These are phyloP conservation scores for Zaprionus lachaisei DNA, from an alignment of 1,140 invertebrate species.

Conservation along the genomic window DNA sequence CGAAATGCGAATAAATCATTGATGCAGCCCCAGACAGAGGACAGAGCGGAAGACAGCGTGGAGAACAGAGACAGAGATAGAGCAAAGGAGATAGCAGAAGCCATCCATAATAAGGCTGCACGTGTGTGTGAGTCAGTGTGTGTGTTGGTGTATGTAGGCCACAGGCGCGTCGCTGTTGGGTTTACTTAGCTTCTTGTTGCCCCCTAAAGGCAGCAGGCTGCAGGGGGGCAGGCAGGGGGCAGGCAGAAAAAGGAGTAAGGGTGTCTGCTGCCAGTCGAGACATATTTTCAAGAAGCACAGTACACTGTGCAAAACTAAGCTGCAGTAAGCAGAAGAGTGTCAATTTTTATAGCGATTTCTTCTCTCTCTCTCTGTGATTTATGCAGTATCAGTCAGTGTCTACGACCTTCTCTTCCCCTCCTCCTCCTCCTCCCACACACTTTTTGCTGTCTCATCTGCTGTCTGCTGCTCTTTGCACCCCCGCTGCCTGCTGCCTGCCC, in stretches of 20 bases:
- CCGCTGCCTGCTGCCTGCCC: not conserved
- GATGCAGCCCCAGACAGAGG: slow-evolving; percentile 51
- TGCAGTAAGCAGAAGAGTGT: not conserved
- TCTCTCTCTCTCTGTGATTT: not conserved
- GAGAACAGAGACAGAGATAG: not conserved
- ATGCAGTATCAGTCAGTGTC: slow-evolving; percentile 1
- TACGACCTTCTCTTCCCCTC: not conserved
- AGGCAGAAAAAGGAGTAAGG: not conserved
- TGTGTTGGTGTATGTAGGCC: slow-evolving; percentile 47
- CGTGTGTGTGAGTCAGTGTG: slow-evolving; percentile 18
- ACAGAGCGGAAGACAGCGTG: slow-evolving; percentile 9
- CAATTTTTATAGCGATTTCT: not conserved
- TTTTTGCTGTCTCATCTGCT: slow-evolving; percentile 8
- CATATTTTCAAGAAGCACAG: slow-evolving; percentile 69
- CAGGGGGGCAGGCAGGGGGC: not conserved
- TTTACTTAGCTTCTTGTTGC: slow-evolving; percentile 32
- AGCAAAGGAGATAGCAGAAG: slow-evolving; percentile 1
- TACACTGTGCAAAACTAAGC: slow-evolving; percentile 13
- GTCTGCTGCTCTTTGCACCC: not conserved
- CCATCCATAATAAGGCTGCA: slow-evolving; percentile 29
- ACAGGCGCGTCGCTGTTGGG: slow-evolving; percentile 39
- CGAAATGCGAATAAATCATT: slow-evolving; percentile 80
- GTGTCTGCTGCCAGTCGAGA: slow-evolving; percentile 70
- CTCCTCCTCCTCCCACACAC: not conserved
- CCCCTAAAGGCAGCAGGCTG: slow-evolving; percentile 14